Evolutionary conservation across 2,113 vertebrate genomes (phyloP).

Genomic region (Cygnus buccinator): DNA sequence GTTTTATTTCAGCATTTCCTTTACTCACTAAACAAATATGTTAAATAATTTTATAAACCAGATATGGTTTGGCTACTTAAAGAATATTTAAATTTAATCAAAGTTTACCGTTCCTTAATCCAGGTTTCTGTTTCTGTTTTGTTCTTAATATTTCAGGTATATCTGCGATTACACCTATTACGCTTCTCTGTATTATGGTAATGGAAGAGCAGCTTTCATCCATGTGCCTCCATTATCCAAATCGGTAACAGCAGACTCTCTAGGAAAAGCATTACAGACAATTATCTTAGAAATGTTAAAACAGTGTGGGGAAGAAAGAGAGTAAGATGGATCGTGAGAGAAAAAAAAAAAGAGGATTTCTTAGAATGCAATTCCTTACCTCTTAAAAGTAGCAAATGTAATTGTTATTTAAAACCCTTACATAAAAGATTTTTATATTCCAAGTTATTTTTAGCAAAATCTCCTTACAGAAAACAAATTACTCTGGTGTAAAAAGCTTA

Average conservation of each 20-base stretch:
- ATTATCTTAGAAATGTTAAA: slow-evolving; percentile 79
- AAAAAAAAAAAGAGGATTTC: background rate
- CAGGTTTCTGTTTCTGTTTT: background rate
- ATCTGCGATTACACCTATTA: slow-evolving; percentile 88
- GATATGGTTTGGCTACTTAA: slow-evolving; percentile 33
- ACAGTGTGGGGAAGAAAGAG: slow-evolving; percentile 18
- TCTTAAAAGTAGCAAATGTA: background rate
- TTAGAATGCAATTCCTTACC: background rate
- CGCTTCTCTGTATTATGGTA: slow-evolving; percentile 77
- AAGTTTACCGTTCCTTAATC: background rate
- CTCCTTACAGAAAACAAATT: background rate
- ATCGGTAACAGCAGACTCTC: slow-evolving; percentile 57
- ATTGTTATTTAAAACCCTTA: background rate
- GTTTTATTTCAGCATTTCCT: slow-evolving; percentile 43
- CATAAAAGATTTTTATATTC: background rate
- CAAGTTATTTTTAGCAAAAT: background rate
- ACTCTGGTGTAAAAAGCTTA: background rate
- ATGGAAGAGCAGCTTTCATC: slow-evolving; percentile 78
- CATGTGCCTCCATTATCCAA: slow-evolving; percentile 78
- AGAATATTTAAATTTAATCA: background rate
- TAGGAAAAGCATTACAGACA: slow-evolving; percentile 78
- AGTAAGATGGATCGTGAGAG: background rate
- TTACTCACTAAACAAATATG: slow-evolving; percentile 16
- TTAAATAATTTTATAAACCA: slow-evolving; percentile 21
- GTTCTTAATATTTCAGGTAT: slow-evolving; percentile 69